These are phyloP conservation scores for Phenganax subtilis DNA, from an alignment of 92 coral and sea anemone genomes.

Conservation along the genomic window DNA sequence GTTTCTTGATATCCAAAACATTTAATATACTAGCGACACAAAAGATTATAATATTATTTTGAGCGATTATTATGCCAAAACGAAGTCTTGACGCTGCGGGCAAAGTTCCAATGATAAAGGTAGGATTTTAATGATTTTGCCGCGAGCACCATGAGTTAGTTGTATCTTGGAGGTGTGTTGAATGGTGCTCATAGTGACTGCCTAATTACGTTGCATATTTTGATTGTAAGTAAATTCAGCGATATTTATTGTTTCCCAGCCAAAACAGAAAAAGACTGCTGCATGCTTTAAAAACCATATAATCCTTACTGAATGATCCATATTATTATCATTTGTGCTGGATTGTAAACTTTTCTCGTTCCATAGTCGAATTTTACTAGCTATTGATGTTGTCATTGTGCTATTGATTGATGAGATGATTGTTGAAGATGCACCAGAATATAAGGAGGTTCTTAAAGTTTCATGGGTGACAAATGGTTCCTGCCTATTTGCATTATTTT, in stretches of 20 bases:
- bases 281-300: no score
- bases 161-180: no score
- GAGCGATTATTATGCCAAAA: conserved; percentile 26
- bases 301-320: no score
- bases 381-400: no score
- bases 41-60: not conserved
- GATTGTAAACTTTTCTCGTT: no score
- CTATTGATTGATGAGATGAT: no score
- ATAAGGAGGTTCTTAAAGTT: not conserved
- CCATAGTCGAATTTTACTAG: no score
- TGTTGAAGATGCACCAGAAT: no score
- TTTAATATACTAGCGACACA: not conserved
- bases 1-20: not conserved
- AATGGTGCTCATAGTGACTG: not conserved
- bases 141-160: not conserved
- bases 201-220: not conserved
- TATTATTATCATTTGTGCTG: no score
- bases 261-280: no score
- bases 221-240: no score
- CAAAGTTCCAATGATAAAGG: conserved; percentile 5
- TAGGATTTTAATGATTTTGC: not conserved
- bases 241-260: no score
- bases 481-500: not conserved
- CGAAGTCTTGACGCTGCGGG: conserved; percentile 16
- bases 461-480: not conserved